These are phyloP conservation scores for Enteromius paludinosus DNA, from an alignment of 2,797 vertebrate genomes.

Conservation along the genomic window DNA sequence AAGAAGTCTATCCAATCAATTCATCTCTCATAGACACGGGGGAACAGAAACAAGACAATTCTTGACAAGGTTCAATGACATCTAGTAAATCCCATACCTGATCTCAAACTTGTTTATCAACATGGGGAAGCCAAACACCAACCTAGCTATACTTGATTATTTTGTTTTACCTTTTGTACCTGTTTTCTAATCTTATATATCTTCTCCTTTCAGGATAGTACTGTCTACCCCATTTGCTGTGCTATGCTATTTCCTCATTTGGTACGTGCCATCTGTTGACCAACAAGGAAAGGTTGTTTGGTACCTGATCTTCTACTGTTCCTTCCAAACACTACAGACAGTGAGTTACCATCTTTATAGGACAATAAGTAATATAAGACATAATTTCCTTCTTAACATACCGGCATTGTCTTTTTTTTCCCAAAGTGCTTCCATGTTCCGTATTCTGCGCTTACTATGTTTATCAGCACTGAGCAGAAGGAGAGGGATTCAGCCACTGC, in stretches of 20 bases:
- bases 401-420: background rate
- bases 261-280: slow-evolving; percentile 89
- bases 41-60: background rate
- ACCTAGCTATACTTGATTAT: background rate
- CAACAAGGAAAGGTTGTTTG: slow-evolving; percentile 83
- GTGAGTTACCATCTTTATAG: slow-evolving; percentile 75
- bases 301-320: slow-evolving; percentile 94
- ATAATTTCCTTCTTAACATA: background rate
- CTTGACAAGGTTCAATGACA: background rate
- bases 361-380: background rate
- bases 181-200: background rate
- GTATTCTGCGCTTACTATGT: slow-evolving; percentile 97
- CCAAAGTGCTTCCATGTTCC: slow-evolving; percentile 92
- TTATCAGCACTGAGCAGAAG: slow-evolving; percentile 93
- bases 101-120: background rate
- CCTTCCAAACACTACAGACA: slow-evolving; percentile 93
- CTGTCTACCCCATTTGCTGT: slow-evolving; percentile 90
- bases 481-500: slow-evolving; percentile 95
- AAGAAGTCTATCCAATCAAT: background rate
- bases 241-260: slow-evolving; percentile 89
- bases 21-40: background rate
- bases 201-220: slow-evolving; percentile 81
- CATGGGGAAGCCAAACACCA: background rate
- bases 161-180: background rate
- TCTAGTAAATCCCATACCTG: background rate